These are phyloP conservation scores for Heliocidaris tuberculata DNA, from an alignment of 35 echinoderm and acorn worm genomes.

Conservation along the genomic window DNA sequence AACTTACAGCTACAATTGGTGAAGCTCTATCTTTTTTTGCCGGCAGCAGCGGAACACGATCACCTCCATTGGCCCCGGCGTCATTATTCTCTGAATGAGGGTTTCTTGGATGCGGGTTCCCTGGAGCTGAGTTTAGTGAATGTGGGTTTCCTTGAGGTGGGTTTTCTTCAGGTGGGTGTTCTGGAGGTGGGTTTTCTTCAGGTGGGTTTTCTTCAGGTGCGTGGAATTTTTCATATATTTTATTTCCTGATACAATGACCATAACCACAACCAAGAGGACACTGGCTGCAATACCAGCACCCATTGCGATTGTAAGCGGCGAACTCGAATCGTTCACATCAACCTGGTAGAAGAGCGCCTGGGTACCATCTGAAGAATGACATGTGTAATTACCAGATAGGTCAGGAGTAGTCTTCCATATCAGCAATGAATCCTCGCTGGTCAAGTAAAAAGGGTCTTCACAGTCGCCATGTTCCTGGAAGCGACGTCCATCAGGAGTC, in stretches of 20 bases:
- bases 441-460: conserved; percentile 15
- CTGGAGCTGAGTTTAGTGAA: no score
- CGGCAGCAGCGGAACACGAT: neutral
- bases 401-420: neutral
- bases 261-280: neutral
- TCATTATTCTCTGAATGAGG: neutral
- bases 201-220: neutral
- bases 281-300: neutral
- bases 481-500: neutral
- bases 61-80: neutral
- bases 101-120: no score
- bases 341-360: neutral
- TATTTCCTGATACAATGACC: neutral
- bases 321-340: neutral
- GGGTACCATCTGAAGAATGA: neutral
- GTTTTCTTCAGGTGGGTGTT: no score
- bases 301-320: neutral
- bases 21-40: neutral
- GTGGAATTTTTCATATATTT: neutral
- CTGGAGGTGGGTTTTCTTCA: neutral
- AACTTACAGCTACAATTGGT: neutral
- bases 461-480: neutral
- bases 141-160: no score
- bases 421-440: neutral
- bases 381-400: neutral